Evolutionary conservation across 2,797 vertebrate species (phyloP).

Genomic region (Squalus acanthias): DNA sequence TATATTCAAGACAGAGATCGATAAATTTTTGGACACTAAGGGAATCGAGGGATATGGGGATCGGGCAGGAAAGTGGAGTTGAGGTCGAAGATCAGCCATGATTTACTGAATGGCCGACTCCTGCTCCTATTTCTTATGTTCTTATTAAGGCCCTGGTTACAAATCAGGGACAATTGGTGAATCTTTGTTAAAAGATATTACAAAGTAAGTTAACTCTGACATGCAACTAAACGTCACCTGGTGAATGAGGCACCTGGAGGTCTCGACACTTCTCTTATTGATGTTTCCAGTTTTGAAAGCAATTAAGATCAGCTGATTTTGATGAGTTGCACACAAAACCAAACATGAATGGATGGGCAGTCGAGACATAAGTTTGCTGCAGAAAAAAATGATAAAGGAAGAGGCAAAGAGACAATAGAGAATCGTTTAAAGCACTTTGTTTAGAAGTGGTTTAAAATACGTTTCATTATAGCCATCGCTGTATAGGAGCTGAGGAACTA

Average conservation of each 20-base stretch:
- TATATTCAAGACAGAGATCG: too few relatives aligned
- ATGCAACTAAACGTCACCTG: background rate
- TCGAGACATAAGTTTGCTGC: background rate
- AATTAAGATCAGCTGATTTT: background rate
- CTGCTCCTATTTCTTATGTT: background rate
- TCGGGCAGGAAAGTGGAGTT: too few relatives aligned
- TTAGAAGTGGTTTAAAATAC: background rate
- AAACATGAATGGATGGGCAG: background rate
- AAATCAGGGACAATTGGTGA: background rate
- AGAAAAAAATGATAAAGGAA: background rate
- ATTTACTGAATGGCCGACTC: background rate
- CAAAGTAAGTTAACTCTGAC: background rate
- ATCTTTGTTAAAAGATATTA: background rate
- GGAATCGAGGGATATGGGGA: too few relatives aligned
- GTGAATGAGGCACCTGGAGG: background rate
- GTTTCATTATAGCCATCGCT: background rate
- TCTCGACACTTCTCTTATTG: background rate
- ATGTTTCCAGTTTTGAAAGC: background rate
- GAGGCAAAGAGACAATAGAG: background rate
- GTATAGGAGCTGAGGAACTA: background rate
- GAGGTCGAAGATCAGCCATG: background rate
- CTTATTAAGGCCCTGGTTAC: background rate
- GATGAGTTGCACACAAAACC: background rate
- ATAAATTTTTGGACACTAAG: too few relatives aligned
- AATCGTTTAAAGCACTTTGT: background rate